Conservation (phyloP, 2,888 invertebrate genomes). For the Ferrisia virgata region DNA sequence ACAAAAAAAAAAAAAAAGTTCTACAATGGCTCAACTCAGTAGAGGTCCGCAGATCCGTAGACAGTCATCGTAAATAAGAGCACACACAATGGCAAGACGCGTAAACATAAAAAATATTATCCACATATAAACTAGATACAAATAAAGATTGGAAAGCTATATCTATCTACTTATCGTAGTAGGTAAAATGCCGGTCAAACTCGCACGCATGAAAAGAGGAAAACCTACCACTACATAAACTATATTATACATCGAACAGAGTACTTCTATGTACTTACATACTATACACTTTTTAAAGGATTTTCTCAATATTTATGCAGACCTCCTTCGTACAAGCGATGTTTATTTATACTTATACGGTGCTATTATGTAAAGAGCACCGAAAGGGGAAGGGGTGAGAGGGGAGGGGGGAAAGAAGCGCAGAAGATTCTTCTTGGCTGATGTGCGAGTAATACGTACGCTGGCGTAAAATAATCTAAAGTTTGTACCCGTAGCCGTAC, state of each 20-base stretch:
- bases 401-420: slow-evolving; percentile 14
- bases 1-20: no score
- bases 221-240: no score
- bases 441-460: background rate
- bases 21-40: no score
- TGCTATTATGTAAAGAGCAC: no score
- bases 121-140: background rate
- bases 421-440: background rate
- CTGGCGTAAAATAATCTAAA: slow-evolving; percentile 35
- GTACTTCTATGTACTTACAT: no score
- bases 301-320: slow-evolving; percentile 37
- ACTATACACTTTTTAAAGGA: background rate
- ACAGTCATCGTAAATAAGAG: background rate
- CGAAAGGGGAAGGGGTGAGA: no score
- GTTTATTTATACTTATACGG: slow-evolving; percentile 38
- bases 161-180: no score
- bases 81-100: background rate
- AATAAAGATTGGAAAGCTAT: background rate
- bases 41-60: no score
- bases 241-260: no score
- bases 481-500: no score
- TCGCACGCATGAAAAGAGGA: background rate
- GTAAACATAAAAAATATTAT: background rate
- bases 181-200: background rate
- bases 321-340: slow-evolving; percentile 30